These are phyloP conservation scores for Diplolepis rosae DNA, from an alignment of 2,888 invertebrate species.

Conservation along the genomic window DNA sequence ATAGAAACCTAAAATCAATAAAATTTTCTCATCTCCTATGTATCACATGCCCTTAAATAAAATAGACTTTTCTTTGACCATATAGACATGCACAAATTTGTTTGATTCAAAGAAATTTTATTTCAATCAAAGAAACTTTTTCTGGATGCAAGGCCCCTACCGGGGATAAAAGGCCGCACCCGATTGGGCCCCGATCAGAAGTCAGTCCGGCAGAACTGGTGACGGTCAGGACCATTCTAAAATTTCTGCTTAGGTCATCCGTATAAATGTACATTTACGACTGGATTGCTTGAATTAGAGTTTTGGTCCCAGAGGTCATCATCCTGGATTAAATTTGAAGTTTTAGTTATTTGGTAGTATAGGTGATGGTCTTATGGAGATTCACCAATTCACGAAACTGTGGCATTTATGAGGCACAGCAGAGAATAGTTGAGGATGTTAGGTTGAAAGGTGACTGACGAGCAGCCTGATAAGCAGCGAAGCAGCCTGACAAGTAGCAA, in stretches of 20 bases:
- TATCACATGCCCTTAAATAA: too few relatives aligned
- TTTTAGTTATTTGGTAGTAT: not conserved
- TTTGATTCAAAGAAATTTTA: too few relatives aligned
- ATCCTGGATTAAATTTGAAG: slow-evolving; percentile 5
- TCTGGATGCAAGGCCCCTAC: too few relatives aligned
- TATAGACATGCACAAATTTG: too few relatives aligned
- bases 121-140: too few relatives aligned
- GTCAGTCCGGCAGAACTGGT: not conserved
- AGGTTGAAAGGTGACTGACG: slow-evolving; percentile 38
- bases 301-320: slow-evolving; percentile 12
- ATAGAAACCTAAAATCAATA: too few relatives aligned
- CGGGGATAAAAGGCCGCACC: too few relatives aligned
- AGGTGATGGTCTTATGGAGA: not conserved
- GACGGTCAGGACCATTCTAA: too few relatives aligned
- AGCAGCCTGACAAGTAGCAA: slow-evolving; percentile 58
- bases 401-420: not conserved
- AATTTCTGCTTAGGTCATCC: too few relatives aligned
- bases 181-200: too few relatives aligned
- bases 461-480: slow-evolving; percentile 61
- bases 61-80: too few relatives aligned
- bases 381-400: slow-evolving; percentile 1
- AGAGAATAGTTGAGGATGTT: not conserved
- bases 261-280: not conserved
- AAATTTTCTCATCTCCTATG: too few relatives aligned
- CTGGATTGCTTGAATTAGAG: not conserved